phyloP scores from a whole-genome alignment of 2,797 vertebrate genomes.

The Balearica regulorum region DNA sequence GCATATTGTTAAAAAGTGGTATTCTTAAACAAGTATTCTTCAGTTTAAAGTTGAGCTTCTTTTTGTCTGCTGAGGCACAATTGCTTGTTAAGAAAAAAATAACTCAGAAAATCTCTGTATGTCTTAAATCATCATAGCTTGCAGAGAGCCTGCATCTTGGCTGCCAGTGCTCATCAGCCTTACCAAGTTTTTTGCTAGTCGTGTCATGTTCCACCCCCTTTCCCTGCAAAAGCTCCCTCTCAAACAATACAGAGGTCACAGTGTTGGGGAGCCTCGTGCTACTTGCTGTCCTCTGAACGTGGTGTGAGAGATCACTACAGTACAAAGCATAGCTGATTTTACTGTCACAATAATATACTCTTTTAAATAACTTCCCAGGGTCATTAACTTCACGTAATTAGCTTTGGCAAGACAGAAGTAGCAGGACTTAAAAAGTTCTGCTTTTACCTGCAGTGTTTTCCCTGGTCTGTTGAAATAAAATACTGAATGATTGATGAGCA shows the following conservation, averaged over 20 bases:
- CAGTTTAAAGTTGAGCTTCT: background rate
- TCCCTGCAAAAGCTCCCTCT: background rate
- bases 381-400: background rate
- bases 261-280: background rate
- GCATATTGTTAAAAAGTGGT: background rate
- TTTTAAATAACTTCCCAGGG: background rate
- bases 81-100: background rate
- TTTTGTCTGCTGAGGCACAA: background rate
- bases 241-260: background rate
- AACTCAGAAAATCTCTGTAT: background rate
- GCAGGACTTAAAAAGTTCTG: background rate
- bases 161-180: background rate
- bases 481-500: constrained; percentile 3
- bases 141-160: background rate
- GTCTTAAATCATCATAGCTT: background rate
- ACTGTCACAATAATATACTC: background rate
- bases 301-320: background rate
- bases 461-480: background rate
- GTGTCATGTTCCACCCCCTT: background rate
- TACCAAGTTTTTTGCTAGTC: background rate
- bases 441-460: background rate
- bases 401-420: background rate
- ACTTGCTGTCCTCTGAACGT: background rate
- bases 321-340: background rate
- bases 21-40: background rate